Evolutionary conservation across 1,140 invertebrate genomes (phyloP).

Genomic region (Zaprionus tsacasi): DNA sequence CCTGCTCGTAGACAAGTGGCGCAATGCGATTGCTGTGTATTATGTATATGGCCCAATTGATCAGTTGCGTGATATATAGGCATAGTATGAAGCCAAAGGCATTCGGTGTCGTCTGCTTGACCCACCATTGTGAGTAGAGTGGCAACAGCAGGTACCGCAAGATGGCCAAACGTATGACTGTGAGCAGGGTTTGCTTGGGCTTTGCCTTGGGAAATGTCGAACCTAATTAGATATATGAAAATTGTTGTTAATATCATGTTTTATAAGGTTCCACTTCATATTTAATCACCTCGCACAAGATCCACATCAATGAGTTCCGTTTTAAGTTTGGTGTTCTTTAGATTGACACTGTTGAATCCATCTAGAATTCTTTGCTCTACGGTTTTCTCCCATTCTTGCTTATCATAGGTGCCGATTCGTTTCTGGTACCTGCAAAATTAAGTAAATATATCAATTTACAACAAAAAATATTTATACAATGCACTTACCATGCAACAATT

Average conservation of each 20-base stretch:
- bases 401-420: constrained; percentile 98
- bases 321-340: constrained; percentile 94
- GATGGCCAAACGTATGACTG: constrained; percentile 91
- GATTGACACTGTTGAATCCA: constrained; percentile 93
- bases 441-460: background rate
- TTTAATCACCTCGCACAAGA: constrained; percentile 91
- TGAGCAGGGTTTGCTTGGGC: constrained; percentile 93
- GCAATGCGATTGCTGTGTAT: constrained; percentile 84
- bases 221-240: constrained; percentile 85
- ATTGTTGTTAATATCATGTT: background rate
- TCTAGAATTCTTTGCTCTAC: constrained; percentile 95
- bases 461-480: background rate
- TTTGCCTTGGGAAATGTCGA: constrained; percentile 97
- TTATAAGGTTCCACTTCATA: background rate
- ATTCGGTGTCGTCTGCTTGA: constrained; percentile 91
- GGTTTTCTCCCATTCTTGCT: constrained; percentile 97
- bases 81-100: constrained; percentile 90
- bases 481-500: constrained; percentile 81
- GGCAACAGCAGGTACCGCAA: constrained; percentile 93
- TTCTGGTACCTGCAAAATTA: constrained; percentile 91
- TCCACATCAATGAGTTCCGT: constrained; percentile 98
- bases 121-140: constrained; percentile 94
- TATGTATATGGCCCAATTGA: constrained; percentile 88
- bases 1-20: constrained; percentile 42
- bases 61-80: constrained; percentile 91